Conservation (phyloP, 2,797 vertebrate species). For the Varecia variegata region DNA sequence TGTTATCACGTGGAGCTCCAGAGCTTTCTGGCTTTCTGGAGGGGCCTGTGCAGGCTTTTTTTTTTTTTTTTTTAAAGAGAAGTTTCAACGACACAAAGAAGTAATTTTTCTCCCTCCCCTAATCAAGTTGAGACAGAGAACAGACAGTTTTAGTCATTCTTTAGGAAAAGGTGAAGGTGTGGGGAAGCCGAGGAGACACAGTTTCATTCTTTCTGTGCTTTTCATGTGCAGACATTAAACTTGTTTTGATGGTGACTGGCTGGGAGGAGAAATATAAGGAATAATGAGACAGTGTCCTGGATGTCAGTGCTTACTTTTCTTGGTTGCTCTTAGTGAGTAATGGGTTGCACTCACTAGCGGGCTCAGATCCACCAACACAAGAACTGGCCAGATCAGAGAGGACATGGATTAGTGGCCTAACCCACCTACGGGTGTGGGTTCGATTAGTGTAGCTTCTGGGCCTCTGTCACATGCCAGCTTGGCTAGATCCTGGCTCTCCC, state of each 20-base stretch:
- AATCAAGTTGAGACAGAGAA: not conserved
- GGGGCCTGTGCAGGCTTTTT: not conserved
- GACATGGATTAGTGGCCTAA: not conserved
- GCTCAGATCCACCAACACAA: not conserved
- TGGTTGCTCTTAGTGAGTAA: not conserved
- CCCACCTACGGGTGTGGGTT: not conserved
- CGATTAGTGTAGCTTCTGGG: not conserved
- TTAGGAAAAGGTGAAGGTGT: not conserved
- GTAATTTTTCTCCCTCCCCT: not conserved
- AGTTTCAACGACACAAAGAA: not conserved
- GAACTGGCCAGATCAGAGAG: not conserved
- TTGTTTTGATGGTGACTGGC: not conserved
- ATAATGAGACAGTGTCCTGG: no score
- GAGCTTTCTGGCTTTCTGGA: not conserved
- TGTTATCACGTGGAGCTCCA: not conserved
- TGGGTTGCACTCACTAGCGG: no score
- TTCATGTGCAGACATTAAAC: not conserved
- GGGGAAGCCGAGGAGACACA: not conserved
- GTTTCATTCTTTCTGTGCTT: not conserved
- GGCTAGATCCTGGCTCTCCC: not conserved
- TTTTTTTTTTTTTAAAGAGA: not conserved
- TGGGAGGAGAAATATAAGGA: not conserved
- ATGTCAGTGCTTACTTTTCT: no score
- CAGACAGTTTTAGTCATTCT: not conserved
- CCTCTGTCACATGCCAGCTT: accelerated